Evolutionary conservation across 2,113 vertebrate species (phyloP).

Genomic region (Leptobrachium ailaonicum): DNA sequence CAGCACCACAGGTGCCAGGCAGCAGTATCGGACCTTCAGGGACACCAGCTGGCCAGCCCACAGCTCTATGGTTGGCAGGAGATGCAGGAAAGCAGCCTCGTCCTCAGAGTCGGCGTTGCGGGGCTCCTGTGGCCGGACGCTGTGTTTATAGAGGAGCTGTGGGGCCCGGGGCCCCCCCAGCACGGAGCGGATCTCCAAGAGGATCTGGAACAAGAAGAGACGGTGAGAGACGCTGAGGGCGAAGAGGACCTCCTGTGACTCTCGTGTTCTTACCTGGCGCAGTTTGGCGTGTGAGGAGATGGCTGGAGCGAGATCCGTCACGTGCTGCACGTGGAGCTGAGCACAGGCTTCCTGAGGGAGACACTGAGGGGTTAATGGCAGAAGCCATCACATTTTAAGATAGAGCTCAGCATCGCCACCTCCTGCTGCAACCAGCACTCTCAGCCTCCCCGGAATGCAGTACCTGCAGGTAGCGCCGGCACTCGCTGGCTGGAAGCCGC

Average conservation of each 20-base stretch:
- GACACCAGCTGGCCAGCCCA: slow-evolving; percentile 82
- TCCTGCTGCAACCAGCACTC: neutral
- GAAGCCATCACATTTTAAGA: neutral
- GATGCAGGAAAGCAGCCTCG: slow-evolving; percentile 68
- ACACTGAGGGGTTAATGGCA: neutral
- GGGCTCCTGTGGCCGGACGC: slow-evolving; percentile 55
- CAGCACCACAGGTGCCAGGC: neutral
- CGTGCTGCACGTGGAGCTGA: slow-evolving; percentile 49
- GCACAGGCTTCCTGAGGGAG: slow-evolving; percentile 49
- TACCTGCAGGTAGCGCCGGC: slow-evolving; percentile 71
- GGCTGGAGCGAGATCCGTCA: slow-evolving; percentile 35
- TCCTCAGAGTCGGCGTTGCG: slow-evolving; percentile 37
- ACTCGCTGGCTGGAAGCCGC: slow-evolving; percentile 53
- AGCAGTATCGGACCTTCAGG: slow-evolving; percentile 67
- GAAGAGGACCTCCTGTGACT: no score
- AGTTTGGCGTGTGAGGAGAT: slow-evolving; percentile 39
- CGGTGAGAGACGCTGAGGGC: no score
- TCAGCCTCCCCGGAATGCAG: neutral
- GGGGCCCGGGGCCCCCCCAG: slow-evolving; percentile 70
- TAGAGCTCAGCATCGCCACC: no score
- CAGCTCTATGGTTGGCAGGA: slow-evolving; percentile 74
- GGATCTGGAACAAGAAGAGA: slow-evolving; percentile 64
- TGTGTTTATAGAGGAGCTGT: slow-evolving; percentile 61
- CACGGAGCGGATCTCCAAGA: slow-evolving; percentile 70
- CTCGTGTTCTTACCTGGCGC: slow-evolving; percentile 45